Evolutionary conservation across 2,888 invertebrate species (phyloP).

Genomic region (Limnephilus lunatus): DNA sequence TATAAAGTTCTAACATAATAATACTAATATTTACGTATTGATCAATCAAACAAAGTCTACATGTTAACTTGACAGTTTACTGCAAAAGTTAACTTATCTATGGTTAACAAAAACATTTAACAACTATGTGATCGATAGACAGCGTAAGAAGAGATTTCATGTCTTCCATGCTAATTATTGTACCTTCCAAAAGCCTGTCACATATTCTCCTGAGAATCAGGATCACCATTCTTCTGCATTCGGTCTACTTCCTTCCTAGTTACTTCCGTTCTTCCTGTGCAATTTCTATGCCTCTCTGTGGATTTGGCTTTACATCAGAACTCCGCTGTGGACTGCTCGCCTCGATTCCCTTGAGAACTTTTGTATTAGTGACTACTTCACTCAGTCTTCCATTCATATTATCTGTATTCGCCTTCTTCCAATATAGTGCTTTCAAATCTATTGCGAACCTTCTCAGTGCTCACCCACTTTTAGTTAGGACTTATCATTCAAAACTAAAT

Average conservation of each 20-base stretch:
- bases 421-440: background rate
- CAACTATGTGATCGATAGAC: background rate
- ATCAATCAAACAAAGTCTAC: background rate
- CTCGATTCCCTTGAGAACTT: background rate
- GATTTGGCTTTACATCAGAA: background rate
- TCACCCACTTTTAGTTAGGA: background rate
- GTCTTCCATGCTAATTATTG: too few species aligned
- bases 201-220: background rate
- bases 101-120: background rate
- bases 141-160: too few species aligned
- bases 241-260: background rate
- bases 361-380: too few species aligned
- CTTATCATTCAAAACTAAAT: background rate
- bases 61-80: background rate
- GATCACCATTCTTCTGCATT: background rate
- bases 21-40: background rate
- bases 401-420: background rate
- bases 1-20: background rate
- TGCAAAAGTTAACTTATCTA: background rate
- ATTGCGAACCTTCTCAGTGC: background rate
- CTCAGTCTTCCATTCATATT: too few species aligned
- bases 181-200: background rate
- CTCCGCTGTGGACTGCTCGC: background rate
- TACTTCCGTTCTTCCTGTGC: background rate
- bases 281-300: background rate